A percentile compares a stretch with the other conserved stretches of the same genome.
phyloP scores from a whole-genome alignment of 2,113 vertebrate species.

The Scolopax mira region DNA sequence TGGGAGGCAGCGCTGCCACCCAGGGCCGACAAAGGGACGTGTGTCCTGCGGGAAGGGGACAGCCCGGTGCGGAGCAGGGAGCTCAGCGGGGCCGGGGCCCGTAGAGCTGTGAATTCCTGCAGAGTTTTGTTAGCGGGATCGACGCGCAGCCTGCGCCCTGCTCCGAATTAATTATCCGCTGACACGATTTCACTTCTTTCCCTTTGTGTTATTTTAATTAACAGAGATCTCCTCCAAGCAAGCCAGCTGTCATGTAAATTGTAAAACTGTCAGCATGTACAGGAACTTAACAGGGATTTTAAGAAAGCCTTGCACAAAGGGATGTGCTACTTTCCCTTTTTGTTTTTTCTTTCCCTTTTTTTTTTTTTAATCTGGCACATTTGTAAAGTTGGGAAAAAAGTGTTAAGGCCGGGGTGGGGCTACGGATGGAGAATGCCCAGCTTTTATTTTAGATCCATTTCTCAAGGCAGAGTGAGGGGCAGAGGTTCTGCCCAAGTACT shows the following conservation, averaged over 20 bases:
- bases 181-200: conserved; percentile 66
- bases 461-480: neutral
- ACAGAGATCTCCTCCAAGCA: conserved; percentile 79
- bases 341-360: neutral
- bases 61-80: neutral
- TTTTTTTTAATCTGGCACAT: neutral
- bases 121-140: conserved; percentile 52
- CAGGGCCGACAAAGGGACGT: fast-evolving
- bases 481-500: neutral
- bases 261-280: conserved; percentile 75
- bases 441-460: neutral
- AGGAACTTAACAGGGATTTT: conserved; percentile 69
- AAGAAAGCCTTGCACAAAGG: conserved; percentile 41
- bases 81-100: neutral
- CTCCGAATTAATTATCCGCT: conserved; percentile 76
- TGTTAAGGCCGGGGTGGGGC: neutral
- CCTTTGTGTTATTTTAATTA: conserved; percentile 82
- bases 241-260: conserved; percentile 78
- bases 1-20: fast-evolving
- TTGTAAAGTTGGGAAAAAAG: neutral
- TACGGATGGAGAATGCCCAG: neutral
- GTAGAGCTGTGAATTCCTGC: conserved; percentile 51
- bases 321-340: conserved; percentile 37
- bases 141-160: conserved; percentile 49
- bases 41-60: neutral